Conservation (phyloP, 53 echinoderm and acorn worm genomes). For the Mesocentrotus franciscanus region DNA sequence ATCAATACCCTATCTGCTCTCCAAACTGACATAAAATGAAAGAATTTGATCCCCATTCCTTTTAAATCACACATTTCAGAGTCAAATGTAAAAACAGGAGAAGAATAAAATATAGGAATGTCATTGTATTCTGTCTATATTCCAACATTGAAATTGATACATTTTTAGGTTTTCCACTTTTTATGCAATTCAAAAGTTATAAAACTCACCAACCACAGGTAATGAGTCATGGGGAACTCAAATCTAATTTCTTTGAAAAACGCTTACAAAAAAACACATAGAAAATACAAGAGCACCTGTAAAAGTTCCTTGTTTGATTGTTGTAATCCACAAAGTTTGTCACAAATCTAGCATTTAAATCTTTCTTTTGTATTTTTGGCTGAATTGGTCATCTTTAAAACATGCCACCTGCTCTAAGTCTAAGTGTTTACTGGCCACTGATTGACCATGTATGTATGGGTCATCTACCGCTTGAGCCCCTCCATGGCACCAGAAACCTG, state of each 20-base stretch:
- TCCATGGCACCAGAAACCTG: slow-evolving; percentile 35
- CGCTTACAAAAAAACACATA: neutral
- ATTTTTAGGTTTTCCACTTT: neutral
- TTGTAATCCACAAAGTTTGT: neutral
- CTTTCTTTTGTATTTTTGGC: neutral
- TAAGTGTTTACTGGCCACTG: neutral
- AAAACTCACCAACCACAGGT: neutral
- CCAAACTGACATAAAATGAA: too few species aligned
- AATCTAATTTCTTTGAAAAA: neutral
- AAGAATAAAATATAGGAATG: too few species aligned
- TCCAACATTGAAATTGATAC: too few species aligned
- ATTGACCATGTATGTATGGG: neutral
- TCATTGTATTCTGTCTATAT: too few species aligned
- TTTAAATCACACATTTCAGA: too few species aligned
- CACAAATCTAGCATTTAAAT: neutral
- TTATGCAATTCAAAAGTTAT: neutral
- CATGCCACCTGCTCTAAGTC: neutral
- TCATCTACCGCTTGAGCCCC: slow-evolving; percentile 21
- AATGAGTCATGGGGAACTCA: neutral
- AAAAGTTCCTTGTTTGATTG: neutral
- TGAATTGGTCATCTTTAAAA: too few species aligned
- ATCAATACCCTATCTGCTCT: too few species aligned
- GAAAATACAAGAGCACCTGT: neutral
- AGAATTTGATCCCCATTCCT: too few species aligned
- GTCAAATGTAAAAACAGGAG: too few species aligned